Percentiles rank a stretch among this genome's conserved stretches.
Evolutionary conservation across 2,113 vertebrate species (phyloP).

Genomic region (Peromyscus californicus): DNA sequence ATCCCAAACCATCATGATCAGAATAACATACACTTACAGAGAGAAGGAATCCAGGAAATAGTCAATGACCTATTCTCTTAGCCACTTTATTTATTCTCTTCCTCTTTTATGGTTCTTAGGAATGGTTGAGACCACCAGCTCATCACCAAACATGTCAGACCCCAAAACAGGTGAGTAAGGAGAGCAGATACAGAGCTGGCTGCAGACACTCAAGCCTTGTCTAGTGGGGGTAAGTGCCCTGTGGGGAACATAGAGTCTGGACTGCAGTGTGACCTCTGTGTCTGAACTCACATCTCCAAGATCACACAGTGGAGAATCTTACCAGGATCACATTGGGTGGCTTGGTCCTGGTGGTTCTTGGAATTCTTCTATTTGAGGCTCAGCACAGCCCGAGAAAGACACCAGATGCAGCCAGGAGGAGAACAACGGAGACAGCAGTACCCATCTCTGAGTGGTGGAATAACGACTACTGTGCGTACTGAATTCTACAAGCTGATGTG

Average conservation of each 20-base stretch:
- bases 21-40: not conserved
- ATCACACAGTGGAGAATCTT: not conserved
- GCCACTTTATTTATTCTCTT: no score
- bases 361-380: not conserved
- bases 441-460: not conserved
- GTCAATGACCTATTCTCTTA: accelerated
- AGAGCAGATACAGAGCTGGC: not conserved
- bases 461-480: not conserved
- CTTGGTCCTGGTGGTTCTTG: not conserved
- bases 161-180: not conserved
- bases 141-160: not conserved
- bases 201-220: not conserved
- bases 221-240: not conserved
- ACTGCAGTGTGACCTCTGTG: not conserved
- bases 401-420: not conserved
- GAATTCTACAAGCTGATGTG: not conserved
- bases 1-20: not conserved
- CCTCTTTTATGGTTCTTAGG: not conserved
- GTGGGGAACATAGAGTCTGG: no score
- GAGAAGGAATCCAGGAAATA: not conserved
- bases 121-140: not conserved
- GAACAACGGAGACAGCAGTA: not conserved
- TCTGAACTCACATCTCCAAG: accelerated
- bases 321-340: not conserved
- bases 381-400: not conserved